A percentile compares a stretch with the other conserved stretches of the same genome.
Conservation (phyloP, 2,113 vertebrate genomes). For the Serinus canaria region DNA sequence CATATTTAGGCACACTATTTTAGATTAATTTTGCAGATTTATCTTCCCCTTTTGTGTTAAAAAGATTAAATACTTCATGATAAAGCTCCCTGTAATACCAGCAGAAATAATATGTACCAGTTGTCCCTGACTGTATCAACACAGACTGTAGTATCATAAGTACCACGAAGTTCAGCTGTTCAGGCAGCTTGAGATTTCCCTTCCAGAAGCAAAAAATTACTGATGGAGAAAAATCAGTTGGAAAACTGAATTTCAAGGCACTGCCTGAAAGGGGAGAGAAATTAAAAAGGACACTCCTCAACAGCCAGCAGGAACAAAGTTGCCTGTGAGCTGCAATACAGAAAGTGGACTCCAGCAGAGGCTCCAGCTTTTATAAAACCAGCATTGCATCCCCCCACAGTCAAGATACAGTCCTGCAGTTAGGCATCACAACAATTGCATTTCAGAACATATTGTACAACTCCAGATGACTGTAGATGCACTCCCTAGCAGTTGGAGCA, state of each 20-base stretch:
- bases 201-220: background rate
- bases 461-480: background rate
- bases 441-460: background rate
- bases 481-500: background rate
- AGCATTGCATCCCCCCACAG: fast-evolving
- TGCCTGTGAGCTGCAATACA: fast-evolving
- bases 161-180: background rate
- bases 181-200: background rate
- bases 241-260: background rate
- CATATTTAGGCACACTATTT: background rate
- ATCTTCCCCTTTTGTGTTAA: background rate
- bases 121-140: background rate
- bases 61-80: background rate
- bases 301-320: background rate
- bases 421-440: background rate
- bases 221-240: background rate
- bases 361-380: background rate
- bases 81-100: background rate
- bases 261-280: background rate
- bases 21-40: background rate
- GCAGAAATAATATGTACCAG: background rate
- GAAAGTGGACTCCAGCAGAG: background rate
- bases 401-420: background rate
- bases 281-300: background rate
- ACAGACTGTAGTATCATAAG: background rate